These are phyloP conservation scores for Acanthopleura granulata DNA, from an alignment of 2,888 invertebrate genomes.

Conservation along the genomic window DNA sequence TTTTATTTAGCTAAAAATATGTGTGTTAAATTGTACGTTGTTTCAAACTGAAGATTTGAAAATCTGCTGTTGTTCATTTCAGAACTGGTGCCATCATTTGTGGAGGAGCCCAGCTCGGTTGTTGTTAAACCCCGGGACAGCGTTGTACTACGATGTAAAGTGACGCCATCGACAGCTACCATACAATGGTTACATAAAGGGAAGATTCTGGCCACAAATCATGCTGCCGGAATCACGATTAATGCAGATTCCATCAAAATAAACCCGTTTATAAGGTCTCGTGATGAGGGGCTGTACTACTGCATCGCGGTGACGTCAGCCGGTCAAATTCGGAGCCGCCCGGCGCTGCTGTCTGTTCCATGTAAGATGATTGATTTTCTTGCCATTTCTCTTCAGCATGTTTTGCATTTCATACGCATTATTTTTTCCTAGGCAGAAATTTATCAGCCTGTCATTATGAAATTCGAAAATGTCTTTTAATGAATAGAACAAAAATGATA, in stretches of 20 bases:
- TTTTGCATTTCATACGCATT: no score
- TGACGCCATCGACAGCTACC: conserved; percentile 23
- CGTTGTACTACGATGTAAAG: conserved; percentile 25
- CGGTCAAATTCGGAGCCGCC: conserved; percentile 3
- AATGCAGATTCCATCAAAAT: conserved; percentile 11
- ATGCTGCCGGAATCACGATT: not conserved
- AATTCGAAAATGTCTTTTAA: no score
- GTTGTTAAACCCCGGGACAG: conserved; percentile 14
- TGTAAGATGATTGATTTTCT: conserved; percentile 7
- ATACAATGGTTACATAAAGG: conserved; percentile 28
- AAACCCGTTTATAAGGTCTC: not conserved
- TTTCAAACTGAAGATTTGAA: no score
- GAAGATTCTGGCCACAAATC: conserved; percentile 8
- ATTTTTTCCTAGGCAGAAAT: no score
- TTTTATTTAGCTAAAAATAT: no score
- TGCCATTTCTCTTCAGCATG: no score
- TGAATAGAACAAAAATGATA: no score
- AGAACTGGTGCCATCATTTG: conserved; percentile 26
- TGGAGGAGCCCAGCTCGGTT: conserved; percentile 23
- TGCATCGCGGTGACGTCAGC: conserved; percentile 17
- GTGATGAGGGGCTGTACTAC: conserved; percentile 21
- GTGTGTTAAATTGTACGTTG: no score
- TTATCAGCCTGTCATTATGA: no score
- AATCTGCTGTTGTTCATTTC: not conserved
- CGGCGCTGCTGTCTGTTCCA: conserved; percentile 8